These are phyloP conservation scores for Ammospiza maritima DNA, from an alignment of 2,797 vertebrate genomes.

Conservation along the genomic window DNA sequence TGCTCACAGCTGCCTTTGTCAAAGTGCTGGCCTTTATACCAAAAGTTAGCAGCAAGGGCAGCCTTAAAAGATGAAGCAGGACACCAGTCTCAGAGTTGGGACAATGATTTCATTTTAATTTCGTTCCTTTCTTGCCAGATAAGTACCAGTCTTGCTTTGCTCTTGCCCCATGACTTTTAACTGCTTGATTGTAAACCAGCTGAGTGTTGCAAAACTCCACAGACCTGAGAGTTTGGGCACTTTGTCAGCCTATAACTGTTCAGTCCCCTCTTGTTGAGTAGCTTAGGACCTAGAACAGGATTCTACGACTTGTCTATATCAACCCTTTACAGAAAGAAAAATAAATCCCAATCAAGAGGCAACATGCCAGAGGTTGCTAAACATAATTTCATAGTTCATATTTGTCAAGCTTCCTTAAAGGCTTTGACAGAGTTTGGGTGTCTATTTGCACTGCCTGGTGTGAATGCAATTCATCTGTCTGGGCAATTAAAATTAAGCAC, in stretches of 20 bases:
- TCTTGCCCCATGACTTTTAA: background rate
- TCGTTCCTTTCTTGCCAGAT: background rate
- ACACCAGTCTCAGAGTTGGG: background rate
- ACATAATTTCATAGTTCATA: background rate
- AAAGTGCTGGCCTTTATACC: background rate
- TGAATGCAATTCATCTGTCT: background rate
- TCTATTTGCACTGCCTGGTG: background rate
- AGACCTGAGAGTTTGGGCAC: background rate
- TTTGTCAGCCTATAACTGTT: background rate
- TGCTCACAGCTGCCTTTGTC: background rate
- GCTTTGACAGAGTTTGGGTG: background rate
- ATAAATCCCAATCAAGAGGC: background rate
- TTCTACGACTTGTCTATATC: background rate
- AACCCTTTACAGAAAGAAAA: background rate
- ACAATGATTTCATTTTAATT: background rate
- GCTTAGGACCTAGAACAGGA: background rate
- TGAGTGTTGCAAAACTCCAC: background rate
- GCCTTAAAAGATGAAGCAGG: background rate
- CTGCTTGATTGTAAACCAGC: background rate
- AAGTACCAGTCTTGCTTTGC: background rate
- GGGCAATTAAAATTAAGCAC: conserved; percentile 9
- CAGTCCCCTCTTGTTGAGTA: background rate
- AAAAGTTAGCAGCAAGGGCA: background rate
- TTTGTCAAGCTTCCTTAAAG: background rate
- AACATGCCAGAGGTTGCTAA: background rate